These are phyloP conservation scores for Amblyjoppa proteus DNA, from an alignment of 2,888 invertebrate species.

Conservation along the genomic window DNA sequence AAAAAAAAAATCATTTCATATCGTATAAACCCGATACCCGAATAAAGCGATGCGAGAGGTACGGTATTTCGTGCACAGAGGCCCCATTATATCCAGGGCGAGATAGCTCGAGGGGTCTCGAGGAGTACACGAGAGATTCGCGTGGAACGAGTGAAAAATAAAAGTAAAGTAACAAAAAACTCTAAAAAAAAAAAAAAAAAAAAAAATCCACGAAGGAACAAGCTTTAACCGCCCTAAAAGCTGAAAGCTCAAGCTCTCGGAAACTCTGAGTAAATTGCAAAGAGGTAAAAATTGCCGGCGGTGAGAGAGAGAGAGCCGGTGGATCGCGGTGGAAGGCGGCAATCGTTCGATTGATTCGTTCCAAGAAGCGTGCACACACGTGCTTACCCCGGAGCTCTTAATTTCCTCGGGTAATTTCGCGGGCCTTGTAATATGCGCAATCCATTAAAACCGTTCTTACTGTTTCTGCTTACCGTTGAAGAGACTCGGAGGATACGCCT, in stretches of 20 bases:
- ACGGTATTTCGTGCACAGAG: conserved; percentile 57
- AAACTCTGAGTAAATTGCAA: conserved; percentile 79
- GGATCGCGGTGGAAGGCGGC: conserved; percentile 42
- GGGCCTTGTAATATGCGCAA: conserved; percentile 70
- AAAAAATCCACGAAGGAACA: conserved; percentile 16
- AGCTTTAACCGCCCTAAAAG: conserved; percentile 67
- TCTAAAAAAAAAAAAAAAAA: conserved; percentile 10
- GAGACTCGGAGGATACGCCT: conserved; percentile 32
- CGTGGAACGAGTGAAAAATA: conserved; percentile 63
- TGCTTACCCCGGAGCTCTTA: conserved; percentile 76
- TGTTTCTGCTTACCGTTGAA: conserved; percentile 42
- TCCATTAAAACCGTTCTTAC: conserved; percentile 65
- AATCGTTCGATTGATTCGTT: conserved; percentile 80
- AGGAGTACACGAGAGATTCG: conserved; percentile 45
- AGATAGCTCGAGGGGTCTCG: conserved; percentile 36
- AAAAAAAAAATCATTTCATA: conserved; percentile 58
- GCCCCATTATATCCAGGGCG: conserved; percentile 56
- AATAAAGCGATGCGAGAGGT: conserved; percentile 32
- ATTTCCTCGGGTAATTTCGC: conserved; percentile 78
- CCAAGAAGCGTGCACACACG: conserved; percentile 75
- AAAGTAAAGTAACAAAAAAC: conserved; percentile 15
- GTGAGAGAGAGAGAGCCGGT: conserved; percentile 55
- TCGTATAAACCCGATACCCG: conserved; percentile 39
- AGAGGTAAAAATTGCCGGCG: conserved; percentile 75
- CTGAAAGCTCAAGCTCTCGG: conserved; percentile 69